A percentile compares a stretch with the other conserved stretches of the same genome.
Conservation (phyloP, 2,888 invertebrate genomes). For the Maniola hyperantus region DNA sequence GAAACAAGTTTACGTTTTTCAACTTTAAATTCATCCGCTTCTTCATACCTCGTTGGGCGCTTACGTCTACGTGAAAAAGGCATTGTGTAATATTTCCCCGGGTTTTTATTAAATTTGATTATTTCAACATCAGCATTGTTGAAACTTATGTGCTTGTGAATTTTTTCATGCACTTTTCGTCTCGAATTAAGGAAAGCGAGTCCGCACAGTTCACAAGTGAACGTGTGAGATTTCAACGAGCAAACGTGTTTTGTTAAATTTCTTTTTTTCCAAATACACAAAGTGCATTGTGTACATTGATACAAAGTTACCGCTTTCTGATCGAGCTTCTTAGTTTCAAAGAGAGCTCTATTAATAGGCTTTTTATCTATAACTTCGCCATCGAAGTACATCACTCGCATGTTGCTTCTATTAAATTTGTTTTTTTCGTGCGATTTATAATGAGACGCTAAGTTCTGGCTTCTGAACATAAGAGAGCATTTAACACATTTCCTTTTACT, state of each 20-base stretch:
- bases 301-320: conserved; percentile 3
- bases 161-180: not conserved
- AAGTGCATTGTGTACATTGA: conserved; percentile 28
- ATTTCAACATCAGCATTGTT: not conserved
- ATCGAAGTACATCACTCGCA: conserved; percentile 18
- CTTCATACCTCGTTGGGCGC: not conserved
- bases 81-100: not conserved
- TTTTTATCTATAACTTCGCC: not conserved
- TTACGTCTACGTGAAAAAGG: not conserved
- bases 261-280: conserved; percentile 14
- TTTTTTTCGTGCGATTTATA: conserved; percentile 24
- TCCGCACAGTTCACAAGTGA: conserved; percentile 21
- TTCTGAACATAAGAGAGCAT: conserved; percentile 29
- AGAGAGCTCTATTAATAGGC: not conserved
- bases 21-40: not conserved
- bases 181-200: not conserved
- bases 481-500: conserved; percentile 30
- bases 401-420: conserved; percentile 25
- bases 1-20: not conserved
- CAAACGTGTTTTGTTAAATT: conserved; percentile 27
- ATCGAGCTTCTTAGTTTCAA: not conserved
- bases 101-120: not conserved
- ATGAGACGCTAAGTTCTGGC: conserved; percentile 18
- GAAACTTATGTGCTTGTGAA: not conserved
- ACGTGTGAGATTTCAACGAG: not conserved